Base-by-base conservation (phyloP, 1,140 invertebrate genomes). In the Bombus confusus region DNA sequence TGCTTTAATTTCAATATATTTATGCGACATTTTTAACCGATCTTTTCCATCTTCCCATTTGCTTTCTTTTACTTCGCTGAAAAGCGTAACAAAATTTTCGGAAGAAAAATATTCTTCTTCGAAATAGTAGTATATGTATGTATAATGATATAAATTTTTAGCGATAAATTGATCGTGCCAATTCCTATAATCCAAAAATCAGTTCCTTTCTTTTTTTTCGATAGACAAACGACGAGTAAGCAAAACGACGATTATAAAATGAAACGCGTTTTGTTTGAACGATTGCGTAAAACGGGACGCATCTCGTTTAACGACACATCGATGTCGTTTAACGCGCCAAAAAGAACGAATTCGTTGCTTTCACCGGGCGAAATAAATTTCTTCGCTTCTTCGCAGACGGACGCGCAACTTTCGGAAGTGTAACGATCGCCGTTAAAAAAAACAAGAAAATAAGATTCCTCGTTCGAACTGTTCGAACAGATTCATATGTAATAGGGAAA, bases 311-410 rank as follows among this genome's bases (percentile, higher is more conserved):
- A n/a, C 10, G 22, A 59, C 10, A 57, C 43, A 3, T 37, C n/a
- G 10, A n/a, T 52, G 18, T 22, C 52, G 75, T 31, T 77, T 77
- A 62, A n/a, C 75, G 6, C 57, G 0, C 9, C 3, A 15, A 77
- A 77, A n/a, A 77, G 37, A 37, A n/a, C 57, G 9, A 37, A 69
- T n/a, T 66, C 10, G 22, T 69, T 80, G 69, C 80, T 81, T 73
- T 81, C 80, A 73, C 79, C 68, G 10, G 15, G 4, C 18, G 34
- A 72, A 31, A 62, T 72, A 72, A 80, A 72, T 79, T 79, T 37
- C 68, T 59, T 41, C 64, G 37, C 34, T 47, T 43, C 69, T 43
- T n/a, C 15, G 3, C 39, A 2, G 18, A 1, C 52, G 25, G 12
- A 25, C 47, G 8, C 8, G n/a, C n/a, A 73, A 81, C 79, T 73